These are phyloP conservation scores for Oceanodroma leucorhoa DNA, from an alignment of 2,797 vertebrate genomes.

Conservation along the genomic window DNA sequence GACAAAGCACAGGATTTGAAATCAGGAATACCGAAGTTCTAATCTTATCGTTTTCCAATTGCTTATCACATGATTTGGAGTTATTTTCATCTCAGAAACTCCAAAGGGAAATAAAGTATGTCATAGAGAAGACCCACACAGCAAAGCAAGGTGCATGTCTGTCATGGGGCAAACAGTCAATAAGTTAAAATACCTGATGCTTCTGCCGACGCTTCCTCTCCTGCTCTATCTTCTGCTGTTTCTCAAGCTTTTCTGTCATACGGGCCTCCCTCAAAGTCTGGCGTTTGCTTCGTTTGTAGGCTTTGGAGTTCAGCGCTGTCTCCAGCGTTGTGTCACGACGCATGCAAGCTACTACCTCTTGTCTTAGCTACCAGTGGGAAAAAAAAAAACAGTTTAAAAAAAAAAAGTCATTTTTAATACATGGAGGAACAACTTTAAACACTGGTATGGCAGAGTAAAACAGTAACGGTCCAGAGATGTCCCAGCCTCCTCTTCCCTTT, in stretches of 20 bases:
- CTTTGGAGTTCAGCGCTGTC: conserved; percentile 96
- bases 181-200: conserved; percentile 84
- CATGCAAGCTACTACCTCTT: conserved; percentile 97
- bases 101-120: not conserved
- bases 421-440: not conserved
- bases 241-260: conserved; percentile 98
- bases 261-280: conserved; percentile 94
- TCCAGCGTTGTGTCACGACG: conserved; percentile 94
- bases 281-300: conserved; percentile 94
- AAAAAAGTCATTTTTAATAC: not conserved
- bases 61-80: not conserved
- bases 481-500: not conserved
- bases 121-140: not conserved
- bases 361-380: conserved; percentile 81
- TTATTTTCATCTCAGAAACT: not conserved
- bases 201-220: conserved; percentile 96
- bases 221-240: conserved; percentile 98
- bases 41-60: not conserved
- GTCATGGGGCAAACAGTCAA: accelerated
- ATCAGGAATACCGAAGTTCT: not conserved
- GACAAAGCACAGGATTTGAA: not conserved
- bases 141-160: not conserved
- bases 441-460: not conserved
- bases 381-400: not conserved
- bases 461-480: not conserved